These are phyloP conservation scores for Ceramica pisi DNA, from an alignment of 2,888 invertebrate species.

Conservation along the genomic window DNA sequence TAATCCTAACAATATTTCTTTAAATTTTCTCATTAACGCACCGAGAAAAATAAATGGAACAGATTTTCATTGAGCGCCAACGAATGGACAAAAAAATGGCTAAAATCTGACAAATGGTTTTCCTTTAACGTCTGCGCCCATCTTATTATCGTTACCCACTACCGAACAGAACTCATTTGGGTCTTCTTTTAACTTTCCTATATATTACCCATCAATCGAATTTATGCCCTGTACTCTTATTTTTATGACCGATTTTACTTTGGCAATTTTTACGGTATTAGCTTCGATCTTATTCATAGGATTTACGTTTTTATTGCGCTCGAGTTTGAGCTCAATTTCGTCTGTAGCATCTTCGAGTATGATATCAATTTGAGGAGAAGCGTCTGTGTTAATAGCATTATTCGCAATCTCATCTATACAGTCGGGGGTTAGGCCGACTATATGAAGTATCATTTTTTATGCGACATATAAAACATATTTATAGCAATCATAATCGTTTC, in stretches of 20 bases:
- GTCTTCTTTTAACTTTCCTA: constrained; percentile 83
- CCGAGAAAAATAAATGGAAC: constrained; percentile 88
- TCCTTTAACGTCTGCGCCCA: constrained; percentile 91
- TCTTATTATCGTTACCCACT: constrained; percentile 91
- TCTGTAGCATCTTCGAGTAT: constrained; percentile 71
- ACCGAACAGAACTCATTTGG: constrained; percentile 90
- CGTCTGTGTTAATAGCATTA: constrained; percentile 91
- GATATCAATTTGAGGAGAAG: constrained; percentile 91
- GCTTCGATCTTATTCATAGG: constrained; percentile 55
- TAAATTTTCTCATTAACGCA: constrained; percentile 83
- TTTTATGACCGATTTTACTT: constrained; percentile 71
- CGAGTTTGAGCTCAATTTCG: constrained; percentile 72
- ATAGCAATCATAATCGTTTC: constrained; percentile 89
- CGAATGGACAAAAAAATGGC: constrained; percentile 89
- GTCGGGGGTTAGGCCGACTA: constrained; percentile 88
- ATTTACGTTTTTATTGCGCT: constrained; percentile 70
- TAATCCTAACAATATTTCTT: constrained; percentile 65
- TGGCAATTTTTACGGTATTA: constrained; percentile 68
- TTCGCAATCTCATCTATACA: constrained; percentile 91
- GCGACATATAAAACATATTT: constrained; percentile 91
- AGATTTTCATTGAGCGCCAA: constrained; percentile 88
- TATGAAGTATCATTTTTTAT: constrained; percentile 89
- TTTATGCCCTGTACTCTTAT: constrained; percentile 63
- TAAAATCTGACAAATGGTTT: constrained; percentile 90
- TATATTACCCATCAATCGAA: constrained; percentile 66